Conservation (phyloP, 2,113 vertebrate genomes). For the Passer montanus region DNA sequence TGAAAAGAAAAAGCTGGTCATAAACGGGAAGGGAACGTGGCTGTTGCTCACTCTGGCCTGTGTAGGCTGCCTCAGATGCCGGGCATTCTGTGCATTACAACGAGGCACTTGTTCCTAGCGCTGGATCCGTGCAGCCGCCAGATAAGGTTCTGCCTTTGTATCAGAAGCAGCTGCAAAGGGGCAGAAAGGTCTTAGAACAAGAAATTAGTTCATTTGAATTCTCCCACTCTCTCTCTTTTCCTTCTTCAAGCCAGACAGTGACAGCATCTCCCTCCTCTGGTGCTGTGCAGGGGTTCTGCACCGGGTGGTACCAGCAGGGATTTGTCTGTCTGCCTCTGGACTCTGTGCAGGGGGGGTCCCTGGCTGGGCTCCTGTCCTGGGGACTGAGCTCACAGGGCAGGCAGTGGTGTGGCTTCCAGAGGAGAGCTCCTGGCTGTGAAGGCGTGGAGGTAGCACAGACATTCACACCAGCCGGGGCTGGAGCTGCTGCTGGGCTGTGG, state of each 20-base stretch:
- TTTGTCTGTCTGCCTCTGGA: neutral
- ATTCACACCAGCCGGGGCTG: rapidly evolving
- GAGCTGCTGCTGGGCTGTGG: neutral
- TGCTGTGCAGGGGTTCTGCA: rapidly evolving
- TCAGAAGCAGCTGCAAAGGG: conserved; percentile 58
- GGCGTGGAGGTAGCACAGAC: neutral
- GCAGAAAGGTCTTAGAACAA: conserved; percentile 53
- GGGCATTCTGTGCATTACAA: conserved; percentile 25
- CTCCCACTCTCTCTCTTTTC: neutral
- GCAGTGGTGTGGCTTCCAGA: rapidly evolving
- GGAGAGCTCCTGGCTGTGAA: neutral
- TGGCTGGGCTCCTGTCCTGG: rapidly evolving
- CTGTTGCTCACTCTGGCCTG: neutral
- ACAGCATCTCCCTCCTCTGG: neutral
- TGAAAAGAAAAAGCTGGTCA: neutral
- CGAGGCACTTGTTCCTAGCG: conserved; percentile 25
- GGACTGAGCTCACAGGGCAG: neutral
- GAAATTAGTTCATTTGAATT: conserved; percentile 66
- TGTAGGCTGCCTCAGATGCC: conserved; percentile 36
- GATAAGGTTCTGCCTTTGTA: conserved; percentile 69
- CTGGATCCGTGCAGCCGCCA: conserved; percentile 37
- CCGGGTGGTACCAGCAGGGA: neutral
- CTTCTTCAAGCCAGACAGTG: neutral
- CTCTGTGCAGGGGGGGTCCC: rapidly evolving
- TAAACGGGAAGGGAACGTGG: neutral